phyloP scores from a whole-genome alignment of 2,888 invertebrate species.

The Boloria selene region DNA sequence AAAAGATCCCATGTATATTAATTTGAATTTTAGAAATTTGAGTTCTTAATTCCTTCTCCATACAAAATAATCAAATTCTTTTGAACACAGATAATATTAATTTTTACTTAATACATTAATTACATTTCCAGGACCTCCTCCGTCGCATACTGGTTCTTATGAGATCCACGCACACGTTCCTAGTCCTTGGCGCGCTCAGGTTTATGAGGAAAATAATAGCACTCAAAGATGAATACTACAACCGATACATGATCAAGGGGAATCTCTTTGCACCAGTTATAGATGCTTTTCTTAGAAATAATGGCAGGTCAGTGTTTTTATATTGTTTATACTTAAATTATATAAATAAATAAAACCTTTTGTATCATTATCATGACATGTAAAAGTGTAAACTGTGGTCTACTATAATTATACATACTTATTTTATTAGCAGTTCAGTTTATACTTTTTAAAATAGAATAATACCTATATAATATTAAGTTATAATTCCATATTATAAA shows the following conservation, averaged over 20 bases:
- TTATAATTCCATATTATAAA: neutral
- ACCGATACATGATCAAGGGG: constrained; percentile 96
- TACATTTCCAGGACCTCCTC: constrained; percentile 87
- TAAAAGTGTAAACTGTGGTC: too few relatives aligned
- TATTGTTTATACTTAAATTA: neutral
- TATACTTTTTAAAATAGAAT: too few relatives aligned
- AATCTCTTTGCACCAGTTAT: constrained; percentile 97
- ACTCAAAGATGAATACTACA: constrained; percentile 99
- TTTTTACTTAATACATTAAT: neutral
- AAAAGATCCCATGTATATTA: too few relatives aligned
- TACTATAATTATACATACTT: too few relatives aligned
- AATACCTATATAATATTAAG: too few relatives aligned
- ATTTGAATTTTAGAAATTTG: too few relatives aligned
- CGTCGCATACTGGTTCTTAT: constrained; percentile 97
- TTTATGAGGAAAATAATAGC: constrained; percentile 98
- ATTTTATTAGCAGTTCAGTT: too few relatives aligned
- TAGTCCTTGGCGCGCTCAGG: constrained; percentile 97
- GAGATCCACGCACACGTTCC: constrained; percentile 98
- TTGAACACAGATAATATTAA: neutral
- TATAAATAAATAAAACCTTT: too few relatives aligned
- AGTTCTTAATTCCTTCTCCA: too few relatives aligned
- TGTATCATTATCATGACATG: too few relatives aligned
- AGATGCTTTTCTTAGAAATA: constrained; percentile 97
- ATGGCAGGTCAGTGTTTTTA: constrained; percentile 85
- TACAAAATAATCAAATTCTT: too few relatives aligned